Percentiles rank a stretch among this genome's conserved stretches.
Evolutionary conservation across 2,797 vertebrate genomes (phyloP).

Genomic region (Clangula hyemalis): DNA sequence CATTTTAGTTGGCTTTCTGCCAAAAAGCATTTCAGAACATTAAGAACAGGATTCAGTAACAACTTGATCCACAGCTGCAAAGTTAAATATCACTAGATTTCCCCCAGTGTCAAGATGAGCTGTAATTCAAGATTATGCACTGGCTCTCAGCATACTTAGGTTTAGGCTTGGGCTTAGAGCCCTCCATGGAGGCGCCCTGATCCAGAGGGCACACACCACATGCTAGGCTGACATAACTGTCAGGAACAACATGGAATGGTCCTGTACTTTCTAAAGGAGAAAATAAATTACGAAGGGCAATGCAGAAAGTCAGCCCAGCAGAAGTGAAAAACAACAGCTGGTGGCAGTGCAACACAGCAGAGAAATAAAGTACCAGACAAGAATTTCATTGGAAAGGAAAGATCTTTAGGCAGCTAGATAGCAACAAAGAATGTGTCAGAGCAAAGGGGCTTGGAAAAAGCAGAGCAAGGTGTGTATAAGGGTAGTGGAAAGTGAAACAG

Average conservation of each 20-base stretch:
- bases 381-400: neutral
- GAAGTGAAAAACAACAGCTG: neutral
- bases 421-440: neutral
- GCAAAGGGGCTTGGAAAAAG: neutral
- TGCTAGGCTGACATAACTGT: neutral
- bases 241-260: fast-evolving
- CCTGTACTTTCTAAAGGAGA: neutral
- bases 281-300: neutral
- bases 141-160: neutral
- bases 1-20: neutral
- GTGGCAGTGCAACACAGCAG: neutral
- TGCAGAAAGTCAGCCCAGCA: neutral
- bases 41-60: neutral
- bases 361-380: neutral
- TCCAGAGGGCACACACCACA: neutral
- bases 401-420: neutral
- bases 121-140: neutral
- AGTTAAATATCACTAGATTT: neutral
- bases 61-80: neutral
- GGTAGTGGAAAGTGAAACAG: neutral
- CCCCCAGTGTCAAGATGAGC: neutral
- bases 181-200: neutral
- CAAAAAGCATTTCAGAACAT: neutral
- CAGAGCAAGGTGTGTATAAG: neutral
- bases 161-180: neutral